phyloP scores from a whole-genome alignment of 2,113 vertebrate genomes.

The Neotoma lepida region DNA sequence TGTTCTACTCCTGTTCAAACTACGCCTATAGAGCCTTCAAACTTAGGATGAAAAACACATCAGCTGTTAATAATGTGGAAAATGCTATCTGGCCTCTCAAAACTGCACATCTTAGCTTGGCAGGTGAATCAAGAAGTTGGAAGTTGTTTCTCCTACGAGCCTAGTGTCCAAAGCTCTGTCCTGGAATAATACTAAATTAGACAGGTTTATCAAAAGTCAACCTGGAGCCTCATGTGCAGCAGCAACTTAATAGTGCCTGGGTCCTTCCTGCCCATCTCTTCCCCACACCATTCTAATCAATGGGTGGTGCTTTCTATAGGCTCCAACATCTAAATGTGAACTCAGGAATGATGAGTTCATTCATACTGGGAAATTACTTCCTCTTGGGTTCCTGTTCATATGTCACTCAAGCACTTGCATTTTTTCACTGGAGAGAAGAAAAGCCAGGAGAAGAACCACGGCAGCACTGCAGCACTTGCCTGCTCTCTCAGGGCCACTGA shows the following conservation, averaged over 20 bases:
- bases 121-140: not conserved
- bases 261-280: not conserved
- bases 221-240: rapidly evolving
- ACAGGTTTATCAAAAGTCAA: not conserved
- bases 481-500: not conserved
- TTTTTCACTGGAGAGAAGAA: not conserved
- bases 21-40: not conserved
- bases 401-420: not conserved
- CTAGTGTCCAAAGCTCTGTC: not conserved
- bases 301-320: not conserved
- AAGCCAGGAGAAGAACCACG: not conserved
- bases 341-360: not conserved
- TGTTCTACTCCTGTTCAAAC: not conserved
- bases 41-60: not conserved
- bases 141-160: not conserved
- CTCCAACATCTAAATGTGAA: not conserved
- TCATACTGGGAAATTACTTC: not conserved
- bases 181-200: not conserved
- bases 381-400: not conserved
- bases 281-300: not conserved
- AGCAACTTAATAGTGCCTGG: not conserved
- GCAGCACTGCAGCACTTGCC: rapidly evolving
- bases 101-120: not conserved
- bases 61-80: not conserved
- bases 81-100: not conserved